Percentiles rank a stretch among this genome's conserved stretches.
Evolutionary conservation across 2,113 vertebrate species (phyloP).

Genomic region (Melanerpes formicivorus): DNA sequence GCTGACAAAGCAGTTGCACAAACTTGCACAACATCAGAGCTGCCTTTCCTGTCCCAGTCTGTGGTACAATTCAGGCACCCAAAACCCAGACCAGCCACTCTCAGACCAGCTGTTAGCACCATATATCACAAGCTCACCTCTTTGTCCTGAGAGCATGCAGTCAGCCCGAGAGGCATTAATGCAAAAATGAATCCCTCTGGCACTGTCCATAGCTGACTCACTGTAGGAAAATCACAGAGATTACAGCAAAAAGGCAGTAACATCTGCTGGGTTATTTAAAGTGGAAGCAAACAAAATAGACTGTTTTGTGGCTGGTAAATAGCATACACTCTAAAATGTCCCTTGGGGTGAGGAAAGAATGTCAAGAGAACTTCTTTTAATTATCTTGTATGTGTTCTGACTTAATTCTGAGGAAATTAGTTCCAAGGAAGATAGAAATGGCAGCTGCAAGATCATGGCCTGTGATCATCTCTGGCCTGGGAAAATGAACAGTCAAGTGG

Average conservation of each 20-base stretch:
- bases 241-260: not conserved
- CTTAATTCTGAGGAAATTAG: not conserved
- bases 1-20: too few relatives aligned
- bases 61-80: not conserved
- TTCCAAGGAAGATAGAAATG: not conserved
- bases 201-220: not conserved
- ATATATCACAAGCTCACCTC: rapidly evolving
- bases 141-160: not conserved
- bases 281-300: not conserved
- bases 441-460: not conserved
- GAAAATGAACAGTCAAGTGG: not conserved
- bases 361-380: not conserved
- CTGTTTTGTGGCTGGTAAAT: not conserved
- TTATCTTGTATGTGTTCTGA: not conserved
- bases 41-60: not conserved
- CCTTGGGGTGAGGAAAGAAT: not conserved
- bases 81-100: not conserved
- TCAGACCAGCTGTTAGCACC: not conserved
- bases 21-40: too few relatives aligned
- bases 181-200: not conserved
- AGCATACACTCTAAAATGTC: not conserved
- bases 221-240: not conserved
- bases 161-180: not conserved
- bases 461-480: not conserved
- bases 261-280: not conserved